A percentile compares a stretch with the other conserved stretches of the same genome.
Conservation (phyloP, 2,888 invertebrate species). For the Drosophila planitibia region DNA sequence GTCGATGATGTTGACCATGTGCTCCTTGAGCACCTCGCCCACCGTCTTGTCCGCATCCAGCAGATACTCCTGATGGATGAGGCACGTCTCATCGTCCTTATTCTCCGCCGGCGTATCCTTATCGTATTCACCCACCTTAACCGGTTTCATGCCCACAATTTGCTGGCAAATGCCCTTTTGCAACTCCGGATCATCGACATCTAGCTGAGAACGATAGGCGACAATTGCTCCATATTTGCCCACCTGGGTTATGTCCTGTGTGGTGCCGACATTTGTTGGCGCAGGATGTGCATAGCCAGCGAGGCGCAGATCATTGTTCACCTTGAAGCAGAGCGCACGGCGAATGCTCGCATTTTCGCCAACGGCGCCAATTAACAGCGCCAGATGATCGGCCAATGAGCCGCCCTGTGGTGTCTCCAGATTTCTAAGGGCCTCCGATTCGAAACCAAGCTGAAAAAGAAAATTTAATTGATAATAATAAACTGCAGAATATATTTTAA, state of each 20-base stretch:
- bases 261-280: constrained; percentile 84
- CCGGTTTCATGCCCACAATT: constrained; percentile 95
- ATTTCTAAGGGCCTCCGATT: constrained; percentile 89
- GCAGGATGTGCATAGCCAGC: constrained; percentile 92
- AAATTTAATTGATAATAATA: not conserved
- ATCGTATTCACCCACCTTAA: constrained; percentile 89
- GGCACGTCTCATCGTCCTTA: constrained; percentile 91
- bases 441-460: constrained; percentile 85
- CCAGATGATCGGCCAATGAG: constrained; percentile 92
- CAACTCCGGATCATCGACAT: constrained; percentile 85
- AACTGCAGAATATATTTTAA: not conserved
- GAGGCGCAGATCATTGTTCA: constrained; percentile 87
- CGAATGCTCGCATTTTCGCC: constrained; percentile 95
- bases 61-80: constrained; percentile 95
- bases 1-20: constrained; percentile 90
- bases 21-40: constrained; percentile 89
- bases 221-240: constrained; percentile 95
- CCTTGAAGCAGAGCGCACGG: constrained; percentile 92
- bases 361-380: constrained; percentile 93
- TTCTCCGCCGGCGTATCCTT: constrained; percentile 88
- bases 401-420: constrained; percentile 89
- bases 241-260: constrained; percentile 86
- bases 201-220: constrained; percentile 87
- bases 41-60: constrained; percentile 91
- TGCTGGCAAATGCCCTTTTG: constrained; percentile 95